Base-by-base conservation (phyloP, 2,113 vertebrate species). In the Rhea pennata region DNA sequence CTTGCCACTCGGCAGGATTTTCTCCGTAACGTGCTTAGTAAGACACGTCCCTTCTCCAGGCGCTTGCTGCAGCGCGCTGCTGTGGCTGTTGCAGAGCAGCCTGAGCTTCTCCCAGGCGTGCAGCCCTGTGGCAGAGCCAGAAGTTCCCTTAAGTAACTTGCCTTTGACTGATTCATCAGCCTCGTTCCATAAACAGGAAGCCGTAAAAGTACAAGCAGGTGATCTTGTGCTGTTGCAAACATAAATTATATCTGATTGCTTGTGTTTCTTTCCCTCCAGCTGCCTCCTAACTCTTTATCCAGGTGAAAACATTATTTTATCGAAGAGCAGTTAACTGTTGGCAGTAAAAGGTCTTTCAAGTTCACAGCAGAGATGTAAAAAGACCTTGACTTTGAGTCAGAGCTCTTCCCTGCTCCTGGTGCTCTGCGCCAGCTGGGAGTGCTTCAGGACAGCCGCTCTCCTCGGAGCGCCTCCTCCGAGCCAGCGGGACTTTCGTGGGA, bases 171-270 rank as follows among this genome's bases (percentile, higher is more conserved):
- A 90, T 69, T 92, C 88, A 64, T 67, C 93, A 0, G 48, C 79
- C 79, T 21, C 2, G 10, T 77, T 82, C 75, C 66, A 29, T 93
- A 85, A 95, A 93, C 94, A 93, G 94, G 93, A 95, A 95, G 64
- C 91, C 27, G 91, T 70, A 89, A 96, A 92, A 92, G 93, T 61
- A 31, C 95, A 80, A 26, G 76, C 93, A 92, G 95, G 93, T 95
- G 94, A 92, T 87, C 31, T 44, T 1, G 62, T 1, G 59, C 84
- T 69, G 91, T 83, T 92, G 85, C 78, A 84, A 54, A 58, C 74
- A 12, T 3, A 12, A 29, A 17, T 66, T 21, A 5, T 7, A 9
- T 56, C 80, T 42, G 31, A 31, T 74, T 3, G 65, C 21, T 44
- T 7, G 24, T 31, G 2, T 22, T n/a, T 8, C 6, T 7, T 11